Evolutionary conservation across 1,140 invertebrate species (phyloP), one percentile per base, ranked within the genome.

Genomic region (Megathymus violae): DNA sequence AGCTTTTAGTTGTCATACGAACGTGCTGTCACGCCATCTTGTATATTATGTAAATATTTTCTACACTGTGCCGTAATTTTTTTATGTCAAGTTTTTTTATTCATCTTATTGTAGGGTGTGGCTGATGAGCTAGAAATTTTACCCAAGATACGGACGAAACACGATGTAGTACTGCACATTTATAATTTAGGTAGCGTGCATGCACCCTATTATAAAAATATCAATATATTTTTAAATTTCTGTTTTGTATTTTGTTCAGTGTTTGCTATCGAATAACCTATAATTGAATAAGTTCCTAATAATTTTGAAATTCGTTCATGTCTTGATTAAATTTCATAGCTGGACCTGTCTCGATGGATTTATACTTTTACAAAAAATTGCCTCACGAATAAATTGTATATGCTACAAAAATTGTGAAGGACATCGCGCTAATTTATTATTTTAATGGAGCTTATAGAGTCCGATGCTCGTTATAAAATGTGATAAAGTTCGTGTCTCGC

Each of bases 1-100:
- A 56, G 46, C 22, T 44, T 41, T 65, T 54, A 38, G 10, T 65
- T 59, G 58, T 62, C n/a, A n/a, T n/a, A n/a, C n/a, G n/a, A n/a
- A n/a, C n/a, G n/a, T n/a, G n/a, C n/a, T n/a, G n/a, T n/a, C n/a
- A n/a, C n/a, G n/a, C n/a, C n/a, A n/a, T n/a, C 52, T 54, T 78
- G 74, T 76, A 79, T 68, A 76, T 76, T 76, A 56, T 78, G 76
- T 78, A 78, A 71, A 78, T 78, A 78, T 71, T 74, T 67, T 64
- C 65, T 68, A 64, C 63, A 64, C 50, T 59, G 44, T 62, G 62
- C 56, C 41, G 46, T 48, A 50, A 64, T 52, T 56, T 31, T 51
- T 58, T 58, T 58, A 58, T 43, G 22, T 27, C 25, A 4, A 43
- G 11, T 52, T 60, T 58, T 10, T 40, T 36, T 38, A 11, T 31